Evolutionary conservation across 2,888 invertebrate species (phyloP).

Genomic region (Seira sanloemensis): DNA sequence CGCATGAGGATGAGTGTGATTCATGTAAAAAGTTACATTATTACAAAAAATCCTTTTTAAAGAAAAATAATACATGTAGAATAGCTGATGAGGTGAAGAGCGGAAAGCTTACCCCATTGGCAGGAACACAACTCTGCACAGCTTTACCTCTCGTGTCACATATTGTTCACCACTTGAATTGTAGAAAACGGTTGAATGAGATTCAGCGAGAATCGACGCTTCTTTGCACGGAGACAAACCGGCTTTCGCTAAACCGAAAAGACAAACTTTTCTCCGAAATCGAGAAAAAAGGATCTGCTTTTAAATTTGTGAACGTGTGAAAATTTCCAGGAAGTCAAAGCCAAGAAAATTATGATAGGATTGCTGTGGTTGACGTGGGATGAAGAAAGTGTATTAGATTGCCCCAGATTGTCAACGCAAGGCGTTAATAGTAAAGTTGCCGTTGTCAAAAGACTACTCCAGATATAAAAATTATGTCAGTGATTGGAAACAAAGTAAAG

Average conservation of each 20-base stretch:
- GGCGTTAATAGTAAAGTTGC: background rate
- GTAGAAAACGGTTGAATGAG: background rate
- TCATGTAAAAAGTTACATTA: slow-evolving; percentile 9
- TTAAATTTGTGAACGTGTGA: background rate
- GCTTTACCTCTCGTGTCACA: slow-evolving; percentile 19
- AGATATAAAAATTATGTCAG: background rate
- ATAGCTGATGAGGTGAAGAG: too few relatives aligned
- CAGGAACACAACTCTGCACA: too few relatives aligned
- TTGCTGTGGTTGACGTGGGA: background rate
- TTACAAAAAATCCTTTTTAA: slow-evolving; percentile 6
- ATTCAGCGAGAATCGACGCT: background rate
- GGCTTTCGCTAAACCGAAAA: slow-evolving; percentile 22
- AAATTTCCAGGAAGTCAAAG: background rate
- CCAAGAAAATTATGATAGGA: background rate
- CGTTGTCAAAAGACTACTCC: background rate
- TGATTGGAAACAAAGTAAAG: background rate
- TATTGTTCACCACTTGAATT: slow-evolving; percentile 41
- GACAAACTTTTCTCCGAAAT: background rate
- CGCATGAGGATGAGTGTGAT: background rate
- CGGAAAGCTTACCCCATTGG: too few relatives aligned
- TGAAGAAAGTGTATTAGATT: slow-evolving; percentile 25
- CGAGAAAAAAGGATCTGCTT: background rate
- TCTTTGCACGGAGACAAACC: slow-evolving; percentile 21
- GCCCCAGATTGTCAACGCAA: slow-evolving; percentile 26
- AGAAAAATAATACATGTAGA: too few relatives aligned